Percentiles rank a stretch among this genome's conserved stretches.
Evolutionary conservation across 2,113 vertebrate genomes (phyloP).

Genomic region (Ageneiosus marmoratus): DNA sequence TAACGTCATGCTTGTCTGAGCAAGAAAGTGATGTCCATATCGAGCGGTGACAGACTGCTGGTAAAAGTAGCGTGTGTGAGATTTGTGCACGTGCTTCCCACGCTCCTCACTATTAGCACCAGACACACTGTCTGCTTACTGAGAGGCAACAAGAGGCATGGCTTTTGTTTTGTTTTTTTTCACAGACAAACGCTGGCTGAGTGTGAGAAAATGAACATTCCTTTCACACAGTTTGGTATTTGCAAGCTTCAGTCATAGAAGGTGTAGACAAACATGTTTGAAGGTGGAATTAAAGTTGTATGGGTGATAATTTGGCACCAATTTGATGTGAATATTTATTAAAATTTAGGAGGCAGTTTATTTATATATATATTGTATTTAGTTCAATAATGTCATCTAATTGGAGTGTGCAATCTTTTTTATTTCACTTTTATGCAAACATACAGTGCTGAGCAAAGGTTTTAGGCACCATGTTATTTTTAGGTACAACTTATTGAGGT

Average conservation of each 20-base stretch:
- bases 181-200: conserved; percentile 10
- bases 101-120: conserved; percentile 12
- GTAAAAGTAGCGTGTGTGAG: background rate
- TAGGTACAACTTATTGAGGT: no score
- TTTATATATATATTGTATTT: background rate
- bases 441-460: background rate
- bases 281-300: background rate
- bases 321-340: background rate
- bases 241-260: background rate
- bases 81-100: conserved; percentile 3
- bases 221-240: background rate
- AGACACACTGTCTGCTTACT: conserved; percentile 31
- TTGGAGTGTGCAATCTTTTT: background rate
- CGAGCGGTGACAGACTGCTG: background rate
- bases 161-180: conserved; percentile 23
- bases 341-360: background rate
- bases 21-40: background rate
- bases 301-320: background rate
- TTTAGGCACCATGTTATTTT: no score
- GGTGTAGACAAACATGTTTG: background rate
- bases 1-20: background rate
- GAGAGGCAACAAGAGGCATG: conserved; percentile 10
- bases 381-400: background rate
- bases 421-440: background rate
- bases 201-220: conserved; percentile 42